Evolutionary conservation across 2,113 vertebrate genomes (phyloP).

Genomic region (Benitochromis conjunctus): DNA sequence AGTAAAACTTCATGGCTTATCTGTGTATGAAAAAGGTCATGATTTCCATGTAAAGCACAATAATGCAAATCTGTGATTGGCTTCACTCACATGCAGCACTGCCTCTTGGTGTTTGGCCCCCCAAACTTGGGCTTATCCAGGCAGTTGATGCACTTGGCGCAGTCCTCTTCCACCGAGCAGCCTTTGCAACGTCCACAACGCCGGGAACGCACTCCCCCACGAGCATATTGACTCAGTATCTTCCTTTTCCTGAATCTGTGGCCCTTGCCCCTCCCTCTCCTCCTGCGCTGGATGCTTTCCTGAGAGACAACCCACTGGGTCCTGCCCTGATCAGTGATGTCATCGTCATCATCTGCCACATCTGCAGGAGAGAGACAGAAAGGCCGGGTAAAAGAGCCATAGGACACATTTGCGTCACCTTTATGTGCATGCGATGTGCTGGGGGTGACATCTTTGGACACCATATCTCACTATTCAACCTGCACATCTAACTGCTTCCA

Average conservation of each 20-base stretch:
- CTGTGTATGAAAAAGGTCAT: neutral
- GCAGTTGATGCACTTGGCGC: slow-evolving; percentile 83
- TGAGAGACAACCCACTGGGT: slow-evolving; percentile 54
- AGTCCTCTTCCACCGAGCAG: slow-evolving; percentile 80
- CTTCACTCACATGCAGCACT: slow-evolving; percentile 88
- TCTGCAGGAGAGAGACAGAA: slow-evolving; percentile 49
- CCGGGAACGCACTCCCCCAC: slow-evolving; percentile 52
- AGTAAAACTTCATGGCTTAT: neutral
- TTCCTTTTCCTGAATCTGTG: slow-evolving; percentile 27
- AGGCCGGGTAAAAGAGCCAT: slow-evolving; percentile 21
- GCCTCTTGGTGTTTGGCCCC: slow-evolving; percentile 88
- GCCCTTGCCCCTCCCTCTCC: slow-evolving; percentile 36
- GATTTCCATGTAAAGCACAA: neutral
- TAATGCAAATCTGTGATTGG: neutral
- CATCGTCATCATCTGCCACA: slow-evolving; percentile 63
- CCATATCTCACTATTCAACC: slow-evolving; percentile 6
- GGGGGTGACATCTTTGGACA: slow-evolving; percentile 13
- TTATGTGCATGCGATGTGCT: neutral
- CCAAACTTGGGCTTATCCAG: slow-evolving; percentile 91
- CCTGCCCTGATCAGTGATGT: slow-evolving; percentile 47
- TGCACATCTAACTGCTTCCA: neutral
- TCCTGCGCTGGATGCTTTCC: slow-evolving; percentile 45
- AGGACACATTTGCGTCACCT: neutral
- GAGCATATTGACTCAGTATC: slow-evolving; percentile 2
- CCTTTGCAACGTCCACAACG: slow-evolving; percentile 83